Evolutionary conservation across 2,113 vertebrate genomes (phyloP), one percentile per base, ranked within the genome.

Genomic region (Phodopus roborovskii): DNA sequence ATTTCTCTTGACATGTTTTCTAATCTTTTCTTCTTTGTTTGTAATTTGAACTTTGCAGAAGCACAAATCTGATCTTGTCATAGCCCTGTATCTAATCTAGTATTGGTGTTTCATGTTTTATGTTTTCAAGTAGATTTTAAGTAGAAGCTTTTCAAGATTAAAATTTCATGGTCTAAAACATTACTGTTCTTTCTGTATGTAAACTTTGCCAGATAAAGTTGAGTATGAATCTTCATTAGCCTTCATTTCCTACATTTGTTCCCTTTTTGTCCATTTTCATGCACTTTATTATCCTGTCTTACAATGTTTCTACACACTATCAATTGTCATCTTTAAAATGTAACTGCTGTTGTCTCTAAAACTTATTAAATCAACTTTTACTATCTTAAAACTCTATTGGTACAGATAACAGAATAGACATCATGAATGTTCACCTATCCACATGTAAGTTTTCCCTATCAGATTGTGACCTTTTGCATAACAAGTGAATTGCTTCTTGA

Each of bases 141-240:
- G 26, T 9, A 24, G 26, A 77, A 88, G 30, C 4, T 75, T 42
- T 73, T 12, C 4, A 33, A 15, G 36, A 48, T 28, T 81, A 66
- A 10, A 36, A 5, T 1, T 2, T 1, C 30, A 75, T 17, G 4
- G 8, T 28, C 20, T 39, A 39, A 1, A 66, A 22, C 4, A 39
- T 16, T 19, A 70, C 16, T 83, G 66, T 79, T 11, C 3, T 26
- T 3, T 17, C 9, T 4, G 10, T 28, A 13, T 19, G 4, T 39
- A 60, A 86, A 2, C 45, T 6, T 24, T 48, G 53, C 26, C 48
- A n/a, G 0, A 13, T 19, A 8, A 36, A 94, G 19, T 10, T 33
- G 2, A 42, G 2, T 16, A 20, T 7, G 16, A 53, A 39, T 53
- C 2, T 16, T 5, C 42, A 10, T 0, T 71, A 17, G 3, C 3